These are phyloP conservation scores for Spodoptera litura DNA, from an alignment of 1,140 invertebrate species.

Conservation along the genomic window DNA sequence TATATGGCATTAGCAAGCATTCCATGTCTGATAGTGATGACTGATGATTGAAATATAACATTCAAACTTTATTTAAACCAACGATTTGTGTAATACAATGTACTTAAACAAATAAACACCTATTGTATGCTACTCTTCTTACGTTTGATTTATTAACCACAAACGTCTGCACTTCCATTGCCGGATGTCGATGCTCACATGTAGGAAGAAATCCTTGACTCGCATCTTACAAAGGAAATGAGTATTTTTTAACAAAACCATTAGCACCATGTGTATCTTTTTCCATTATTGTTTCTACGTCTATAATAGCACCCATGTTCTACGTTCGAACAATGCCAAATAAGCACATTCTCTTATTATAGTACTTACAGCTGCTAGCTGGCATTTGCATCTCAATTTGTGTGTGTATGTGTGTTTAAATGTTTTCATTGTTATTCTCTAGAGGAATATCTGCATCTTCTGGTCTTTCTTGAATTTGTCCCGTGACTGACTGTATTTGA, in stretches of 20 bases:
- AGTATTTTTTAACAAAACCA: neutral
- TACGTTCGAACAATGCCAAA: neutral
- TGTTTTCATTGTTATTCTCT: neutral
- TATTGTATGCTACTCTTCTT: too few relatives aligned
- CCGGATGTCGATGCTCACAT: neutral
- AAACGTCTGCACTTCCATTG: neutral
- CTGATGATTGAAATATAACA: too few relatives aligned
- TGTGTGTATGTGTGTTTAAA: neutral
- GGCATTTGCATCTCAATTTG: neutral
- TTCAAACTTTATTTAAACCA: too few relatives aligned
- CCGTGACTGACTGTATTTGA: too few relatives aligned
- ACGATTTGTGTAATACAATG: too few relatives aligned
- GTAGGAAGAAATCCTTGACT: conserved; percentile 21
- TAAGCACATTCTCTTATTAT: neutral
- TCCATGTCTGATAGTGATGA: too few relatives aligned
- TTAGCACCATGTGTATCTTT: too few relatives aligned
- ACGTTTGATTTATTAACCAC: neutral
- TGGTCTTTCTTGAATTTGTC: neutral
- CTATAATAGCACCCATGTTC: neutral
- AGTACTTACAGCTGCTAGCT: neutral
- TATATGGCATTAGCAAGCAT: too few relatives aligned
- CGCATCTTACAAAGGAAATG: conserved; percentile 6
- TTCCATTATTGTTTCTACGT: neutral
- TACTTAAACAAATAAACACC: too few relatives aligned
- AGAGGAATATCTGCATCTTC: neutral